phyloP scores from a whole-genome alignment of 2,888 invertebrate genomes.

The Drosophila monieri region DNA sequence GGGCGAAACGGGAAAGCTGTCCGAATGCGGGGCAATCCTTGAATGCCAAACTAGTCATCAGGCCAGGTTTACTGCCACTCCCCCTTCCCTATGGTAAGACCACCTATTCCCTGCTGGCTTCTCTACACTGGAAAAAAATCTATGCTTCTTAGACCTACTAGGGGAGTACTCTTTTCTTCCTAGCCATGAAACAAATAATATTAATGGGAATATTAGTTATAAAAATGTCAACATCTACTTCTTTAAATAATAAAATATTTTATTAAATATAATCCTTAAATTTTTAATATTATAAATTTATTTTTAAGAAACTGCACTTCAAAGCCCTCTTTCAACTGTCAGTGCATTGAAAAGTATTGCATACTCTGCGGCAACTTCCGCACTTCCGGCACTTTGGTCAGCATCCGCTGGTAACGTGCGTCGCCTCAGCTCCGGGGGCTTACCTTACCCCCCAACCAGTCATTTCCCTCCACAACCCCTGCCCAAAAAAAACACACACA shows the following conservation, averaged over 20 bases:
- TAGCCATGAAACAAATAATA: no score
- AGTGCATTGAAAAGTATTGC: slow-evolving; percentile 64
- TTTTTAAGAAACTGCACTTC: no score
- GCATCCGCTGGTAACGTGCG: slow-evolving; percentile 61
- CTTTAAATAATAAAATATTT: no score
- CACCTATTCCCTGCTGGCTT: slow-evolving; percentile 9
- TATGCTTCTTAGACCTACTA: no score
- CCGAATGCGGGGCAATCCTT: slow-evolving; percentile 57
- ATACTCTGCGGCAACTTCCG: slow-evolving; percentile 76
- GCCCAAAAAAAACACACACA: slow-evolving; percentile 10
- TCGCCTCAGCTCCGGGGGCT: slow-evolving; percentile 39
- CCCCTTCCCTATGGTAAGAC: neutral
- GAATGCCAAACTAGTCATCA: slow-evolving; percentile 48
- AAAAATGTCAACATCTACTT: no score
- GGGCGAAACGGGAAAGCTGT: slow-evolving; percentile 58
- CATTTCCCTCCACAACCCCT: neutral
- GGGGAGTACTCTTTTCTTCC: no score
- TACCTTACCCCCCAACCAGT: slow-evolving; percentile 43
- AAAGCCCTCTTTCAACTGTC: neutral
- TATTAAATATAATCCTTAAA: no score
- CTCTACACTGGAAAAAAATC: slow-evolving; percentile 3
- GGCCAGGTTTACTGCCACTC: slow-evolving; percentile 19
- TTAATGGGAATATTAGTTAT: no score
- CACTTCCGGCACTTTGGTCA: slow-evolving; percentile 72
- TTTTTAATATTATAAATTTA: no score